Percentiles rank a stretch among this genome's conserved stretches.
Conservation (phyloP, 2,888 invertebrate species). For the Drosophila anomalipes region DNA sequence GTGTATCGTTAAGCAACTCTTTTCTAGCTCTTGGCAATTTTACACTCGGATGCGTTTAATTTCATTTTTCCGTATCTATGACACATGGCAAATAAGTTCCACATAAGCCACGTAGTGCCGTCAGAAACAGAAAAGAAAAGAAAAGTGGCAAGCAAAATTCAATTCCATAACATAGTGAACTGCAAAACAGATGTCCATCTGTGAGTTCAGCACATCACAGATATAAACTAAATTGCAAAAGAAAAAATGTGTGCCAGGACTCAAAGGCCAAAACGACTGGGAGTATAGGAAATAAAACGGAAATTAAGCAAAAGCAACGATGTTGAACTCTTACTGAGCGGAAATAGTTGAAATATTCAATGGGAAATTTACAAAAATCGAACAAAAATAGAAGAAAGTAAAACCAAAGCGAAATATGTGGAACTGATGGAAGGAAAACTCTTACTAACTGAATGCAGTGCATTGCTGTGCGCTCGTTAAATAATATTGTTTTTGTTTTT, state of each 20-base stretch:
- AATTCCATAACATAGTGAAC: conserved; percentile 74
- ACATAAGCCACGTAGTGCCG: conserved; percentile 59
- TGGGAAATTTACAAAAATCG: conserved; percentile 53
- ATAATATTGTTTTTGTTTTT: conserved; percentile 27
- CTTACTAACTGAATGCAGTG: background rate
- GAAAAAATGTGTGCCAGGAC: conserved; percentile 6
- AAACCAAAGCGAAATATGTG: conserved; percentile 12
- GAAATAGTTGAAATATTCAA: conserved; percentile 67
- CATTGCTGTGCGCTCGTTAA: background rate
- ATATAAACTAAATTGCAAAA: conserved; percentile 20
- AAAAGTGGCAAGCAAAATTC: conserved; percentile 60
- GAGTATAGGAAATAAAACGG: conserved; percentile 59
- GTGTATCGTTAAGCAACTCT: conserved; percentile 35
- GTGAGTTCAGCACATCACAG: conserved; percentile 18
- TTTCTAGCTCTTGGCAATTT: conserved; percentile 58
- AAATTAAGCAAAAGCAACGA: conserved; percentile 68
- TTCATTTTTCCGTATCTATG: conserved; percentile 60
- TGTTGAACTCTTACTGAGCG: conserved; percentile 56
- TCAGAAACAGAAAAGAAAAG: conserved; percentile 32
- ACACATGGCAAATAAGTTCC: conserved; percentile 70
- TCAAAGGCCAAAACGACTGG: conserved; percentile 35
- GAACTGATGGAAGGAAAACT: background rate
- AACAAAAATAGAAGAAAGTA: conserved; percentile 1
- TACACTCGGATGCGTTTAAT: conserved; percentile 67
- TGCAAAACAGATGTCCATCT: conserved; percentile 74